A percentile compares a stretch with the other conserved stretches of the same genome.
Evolutionary conservation across 2,888 invertebrate species (phyloP).

Genomic region (Noctua janthina): DNA sequence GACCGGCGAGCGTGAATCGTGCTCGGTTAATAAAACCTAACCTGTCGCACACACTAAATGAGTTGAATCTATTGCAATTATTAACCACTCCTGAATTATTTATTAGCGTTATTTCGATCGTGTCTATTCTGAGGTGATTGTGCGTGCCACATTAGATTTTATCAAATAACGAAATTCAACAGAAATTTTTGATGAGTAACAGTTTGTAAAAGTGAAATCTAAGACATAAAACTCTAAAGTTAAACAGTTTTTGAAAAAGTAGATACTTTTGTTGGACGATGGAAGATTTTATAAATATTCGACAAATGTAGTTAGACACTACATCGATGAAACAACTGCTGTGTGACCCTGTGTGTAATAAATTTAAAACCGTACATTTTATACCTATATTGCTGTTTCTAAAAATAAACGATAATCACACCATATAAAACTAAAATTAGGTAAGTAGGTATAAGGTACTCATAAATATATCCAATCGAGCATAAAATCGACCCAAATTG

Average conservation of each 20-base stretch:
- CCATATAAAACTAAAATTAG: slow-evolving; percentile 19
- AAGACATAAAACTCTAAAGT: background rate
- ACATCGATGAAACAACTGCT: background rate
- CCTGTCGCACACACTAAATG: slow-evolving; percentile 66
- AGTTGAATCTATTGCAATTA: slow-evolving; percentile 62
- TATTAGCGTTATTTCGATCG: slow-evolving; percentile 41
- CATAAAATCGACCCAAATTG: slow-evolving; percentile 50
- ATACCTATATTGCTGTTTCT: background rate
- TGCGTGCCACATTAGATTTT: slow-evolving; percentile 15
- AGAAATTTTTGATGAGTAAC: slow-evolving; percentile 1
- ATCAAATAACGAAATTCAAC: slow-evolving; percentile 30
- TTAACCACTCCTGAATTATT: slow-evolving; percentile 46
- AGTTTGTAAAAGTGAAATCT: background rate
- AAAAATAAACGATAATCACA: slow-evolving; percentile 25
- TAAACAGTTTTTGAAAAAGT: background rate
- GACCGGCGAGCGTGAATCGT: slow-evolving; percentile 81
- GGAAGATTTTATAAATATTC: slow-evolving; percentile 3
- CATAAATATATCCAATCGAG: slow-evolving; percentile 38
- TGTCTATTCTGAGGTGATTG: slow-evolving; percentile 14
- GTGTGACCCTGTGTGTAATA: background rate
- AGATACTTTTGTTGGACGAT: background rate
- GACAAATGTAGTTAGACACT: background rate
- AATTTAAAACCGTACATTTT: background rate
- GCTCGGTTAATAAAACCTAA: slow-evolving; percentile 73
- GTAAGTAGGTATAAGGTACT: background rate